Base-by-base conservation (phyloP, 1,140 invertebrate genomes). In the Apis cerana region DNA sequence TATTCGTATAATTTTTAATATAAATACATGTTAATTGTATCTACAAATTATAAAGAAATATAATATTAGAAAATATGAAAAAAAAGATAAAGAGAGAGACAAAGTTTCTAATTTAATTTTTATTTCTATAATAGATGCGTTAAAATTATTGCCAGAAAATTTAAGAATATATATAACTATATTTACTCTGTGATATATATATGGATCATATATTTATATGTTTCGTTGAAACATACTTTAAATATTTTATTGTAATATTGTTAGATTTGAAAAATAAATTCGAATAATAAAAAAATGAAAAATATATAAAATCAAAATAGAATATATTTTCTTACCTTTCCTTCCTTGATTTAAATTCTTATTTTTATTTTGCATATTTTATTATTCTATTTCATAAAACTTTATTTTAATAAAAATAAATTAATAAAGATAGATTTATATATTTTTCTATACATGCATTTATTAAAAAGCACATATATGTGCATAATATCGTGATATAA, bases 141-240 rank as follows among this genome's bases (percentile, higher is more conserved):
- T 72, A 43, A 3, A 80, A 80, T n/a, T 62, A 27, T 72, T 11
- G 50, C 19, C 65, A 1, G 19, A 58, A 33, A 58, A 58, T 61
- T 15, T 50, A 17, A 54, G 64, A 67, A 82, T 76, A 76, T 59
- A 82, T 76, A 54, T 64, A 82, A 82, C 23, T 82, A 33, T 82
- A 76, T 82, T 76, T 82, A 82, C 74, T 82, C 80, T 82, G 80
- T 81, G 80, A 81, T 81, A 81, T 15, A 54, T 68, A 54, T 81
- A 81, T 64, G 75, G 54, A 54, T 23, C 48, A 54, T 67, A 48
- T 68, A 82, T 65, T 76, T 76, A 43, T 74, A 75, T 75, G 54
- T 76, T 82, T 68, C 50, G 48, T 82, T 76, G 64, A 76, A 75
- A 69, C 21, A 75, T 67, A 76, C 10, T 68, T 50, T 54, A 76